phyloP scores from a whole-genome alignment of 2,113 vertebrate species.

The Carassius carassius region DNA sequence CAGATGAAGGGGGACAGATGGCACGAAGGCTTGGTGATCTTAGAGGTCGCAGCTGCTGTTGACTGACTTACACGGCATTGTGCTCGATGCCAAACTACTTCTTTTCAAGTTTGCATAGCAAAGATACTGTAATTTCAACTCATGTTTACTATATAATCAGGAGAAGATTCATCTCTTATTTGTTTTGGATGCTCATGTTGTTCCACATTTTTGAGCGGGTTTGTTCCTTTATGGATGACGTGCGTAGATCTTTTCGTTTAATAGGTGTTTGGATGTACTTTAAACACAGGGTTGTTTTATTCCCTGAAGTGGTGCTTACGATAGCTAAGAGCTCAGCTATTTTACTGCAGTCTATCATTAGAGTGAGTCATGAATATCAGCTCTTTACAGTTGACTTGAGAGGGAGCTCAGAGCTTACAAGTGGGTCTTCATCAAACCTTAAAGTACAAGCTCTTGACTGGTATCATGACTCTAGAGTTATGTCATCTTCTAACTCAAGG shows the following conservation, averaged over 20 bases:
- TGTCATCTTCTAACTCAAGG: conserved; percentile 34
- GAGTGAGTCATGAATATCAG: conserved; percentile 4
- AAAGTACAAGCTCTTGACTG: background rate
- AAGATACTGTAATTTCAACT: background rate
- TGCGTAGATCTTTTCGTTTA: conserved; percentile 12
- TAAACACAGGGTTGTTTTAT: conserved; percentile 41
- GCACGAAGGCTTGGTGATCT: background rate
- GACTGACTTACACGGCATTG: background rate
- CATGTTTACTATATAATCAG: background rate
- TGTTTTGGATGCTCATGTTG: conserved; percentile 27
- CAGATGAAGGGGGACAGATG: conserved; percentile 44
- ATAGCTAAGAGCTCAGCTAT: conserved; percentile 43
- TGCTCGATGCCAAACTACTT: background rate
- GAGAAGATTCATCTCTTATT: background rate
- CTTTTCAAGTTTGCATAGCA: background rate
- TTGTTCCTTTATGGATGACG: conserved; percentile 10
- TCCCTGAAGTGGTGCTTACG: conserved; percentile 32
- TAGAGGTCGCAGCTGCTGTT: conserved; percentile 14
- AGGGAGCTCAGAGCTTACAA: conserved; percentile 23
- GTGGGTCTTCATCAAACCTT: conserved; percentile 21
- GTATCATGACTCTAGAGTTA: conserved; percentile 10
- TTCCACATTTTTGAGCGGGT: background rate
- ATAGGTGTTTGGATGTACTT: conserved; percentile 39
- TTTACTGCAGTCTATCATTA: conserved; percentile 48
- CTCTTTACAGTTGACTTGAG: conserved; percentile 15